Conservation (phyloP, 2,113 vertebrate genomes). For the Pimephales promelas region DNA sequence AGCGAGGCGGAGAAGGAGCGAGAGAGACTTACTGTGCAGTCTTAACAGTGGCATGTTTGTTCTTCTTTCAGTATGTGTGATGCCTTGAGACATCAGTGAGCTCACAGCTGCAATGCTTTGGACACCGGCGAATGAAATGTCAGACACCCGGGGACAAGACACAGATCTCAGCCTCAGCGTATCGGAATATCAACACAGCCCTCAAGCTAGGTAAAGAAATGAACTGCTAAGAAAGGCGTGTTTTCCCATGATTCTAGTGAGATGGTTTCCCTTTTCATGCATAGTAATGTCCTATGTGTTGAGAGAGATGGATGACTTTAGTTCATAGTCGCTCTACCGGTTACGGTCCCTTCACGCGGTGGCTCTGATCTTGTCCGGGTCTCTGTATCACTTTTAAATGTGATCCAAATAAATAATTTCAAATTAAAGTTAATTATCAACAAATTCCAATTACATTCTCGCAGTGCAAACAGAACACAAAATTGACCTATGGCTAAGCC, state of each 20-base stretch:
- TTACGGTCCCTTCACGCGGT: neutral
- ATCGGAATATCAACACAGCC: conserved; percentile 48
- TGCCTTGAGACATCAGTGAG: conserved; percentile 45
- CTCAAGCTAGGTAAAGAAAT: conserved; percentile 50
- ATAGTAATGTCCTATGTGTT: conserved; percentile 27
- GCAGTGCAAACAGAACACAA: neutral
- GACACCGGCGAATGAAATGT: conserved; percentile 46
- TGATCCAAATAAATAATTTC: neutral
- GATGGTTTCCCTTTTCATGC: conserved; percentile 32
- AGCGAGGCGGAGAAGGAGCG: neutral
- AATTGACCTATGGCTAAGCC: too few relatives aligned
- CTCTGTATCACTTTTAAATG: neutral
- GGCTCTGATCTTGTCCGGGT: neutral
- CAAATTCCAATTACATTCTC: neutral
- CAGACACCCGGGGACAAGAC: conserved; percentile 46
- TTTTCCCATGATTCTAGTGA: conserved; percentile 41
- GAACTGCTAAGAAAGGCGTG: conserved; percentile 27
- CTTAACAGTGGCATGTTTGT: conserved; percentile 37
- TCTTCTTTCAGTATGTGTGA: conserved; percentile 27
- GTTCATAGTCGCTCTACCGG: conserved; percentile 10
- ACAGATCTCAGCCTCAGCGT: conserved; percentile 37
- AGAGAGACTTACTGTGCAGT: conserved; percentile 25
- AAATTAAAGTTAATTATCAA: neutral
- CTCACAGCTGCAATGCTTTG: conserved; percentile 37
- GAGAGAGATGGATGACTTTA: conserved; percentile 50